A percentile compares a stretch with the other conserved stretches of the same genome.
Evolutionary conservation across 2,797 vertebrate genomes (phyloP).

Genomic region (Lepilemur ruficaudatus): DNA sequence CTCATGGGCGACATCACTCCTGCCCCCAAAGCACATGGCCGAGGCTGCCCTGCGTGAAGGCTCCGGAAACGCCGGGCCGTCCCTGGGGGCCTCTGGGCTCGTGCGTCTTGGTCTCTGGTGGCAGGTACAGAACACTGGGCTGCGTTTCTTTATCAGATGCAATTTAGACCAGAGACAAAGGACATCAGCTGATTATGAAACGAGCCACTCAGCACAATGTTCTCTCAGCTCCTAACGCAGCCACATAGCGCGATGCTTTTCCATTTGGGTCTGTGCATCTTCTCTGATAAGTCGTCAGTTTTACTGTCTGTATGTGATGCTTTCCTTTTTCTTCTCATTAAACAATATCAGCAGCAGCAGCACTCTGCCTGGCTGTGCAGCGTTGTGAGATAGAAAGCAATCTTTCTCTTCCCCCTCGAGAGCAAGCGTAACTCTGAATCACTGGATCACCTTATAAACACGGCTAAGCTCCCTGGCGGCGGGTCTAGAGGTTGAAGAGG

Average conservation of each 20-base stretch:
- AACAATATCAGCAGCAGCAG: fast-evolving
- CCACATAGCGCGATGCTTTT: neutral
- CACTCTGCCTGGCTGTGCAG: neutral
- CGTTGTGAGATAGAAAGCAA: neutral
- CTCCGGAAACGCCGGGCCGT: neutral
- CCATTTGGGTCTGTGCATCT: fast-evolving
- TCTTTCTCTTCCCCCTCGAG: neutral
- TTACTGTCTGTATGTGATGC: fast-evolving
- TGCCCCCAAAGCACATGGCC: no score
- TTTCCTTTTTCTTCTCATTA: neutral
- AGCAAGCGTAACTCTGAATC: neutral
- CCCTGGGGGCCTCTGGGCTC: fast-evolving
- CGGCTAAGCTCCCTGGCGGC: neutral
- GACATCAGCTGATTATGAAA: neutral
- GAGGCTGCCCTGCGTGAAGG: fast-evolving
- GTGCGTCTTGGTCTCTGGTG: fast-evolving
- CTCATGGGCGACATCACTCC: no score
- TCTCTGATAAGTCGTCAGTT: neutral
- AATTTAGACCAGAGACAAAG: neutral
- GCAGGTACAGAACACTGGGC: neutral
- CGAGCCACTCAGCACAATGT: neutral
- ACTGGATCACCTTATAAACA: neutral
- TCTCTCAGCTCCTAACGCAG: neutral
- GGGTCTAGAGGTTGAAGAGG: neutral
- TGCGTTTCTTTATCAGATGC: neutral